phyloP scores from a whole-genome alignment of 2,113 vertebrate genomes.

The Dasyornis broadbenti region DNA sequence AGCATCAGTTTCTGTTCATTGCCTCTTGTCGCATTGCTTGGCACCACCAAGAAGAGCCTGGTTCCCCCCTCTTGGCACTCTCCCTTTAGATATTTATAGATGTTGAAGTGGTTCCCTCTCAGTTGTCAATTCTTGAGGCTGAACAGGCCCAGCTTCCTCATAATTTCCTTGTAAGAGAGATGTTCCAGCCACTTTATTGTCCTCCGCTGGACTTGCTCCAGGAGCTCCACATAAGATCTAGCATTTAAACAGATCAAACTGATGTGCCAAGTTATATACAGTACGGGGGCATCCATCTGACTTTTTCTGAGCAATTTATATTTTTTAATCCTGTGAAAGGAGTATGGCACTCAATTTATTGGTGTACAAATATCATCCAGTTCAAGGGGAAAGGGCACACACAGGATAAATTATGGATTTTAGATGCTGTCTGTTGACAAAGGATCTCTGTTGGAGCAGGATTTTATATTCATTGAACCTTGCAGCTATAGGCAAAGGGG shows the following conservation, averaged over 20 bases:
- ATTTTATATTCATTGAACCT: background rate
- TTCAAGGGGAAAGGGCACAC: background rate
- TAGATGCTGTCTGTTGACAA: background rate
- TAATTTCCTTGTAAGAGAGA: background rate
- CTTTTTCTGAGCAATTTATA: background rate
- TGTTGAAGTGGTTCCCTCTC: background rate
- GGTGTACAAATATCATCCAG: background rate
- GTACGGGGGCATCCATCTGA: background rate
- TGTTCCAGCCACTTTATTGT: background rate
- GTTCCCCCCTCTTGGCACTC: background rate
- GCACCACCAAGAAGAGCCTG: background rate
- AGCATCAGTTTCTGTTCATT: background rate
- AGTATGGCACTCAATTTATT: background rate
- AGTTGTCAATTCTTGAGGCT: background rate
- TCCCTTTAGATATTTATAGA: background rate
- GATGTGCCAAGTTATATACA: background rate
- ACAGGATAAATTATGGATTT: background rate
- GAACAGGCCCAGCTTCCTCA: background rate
- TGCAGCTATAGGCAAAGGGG: background rate
- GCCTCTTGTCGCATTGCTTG: background rate
- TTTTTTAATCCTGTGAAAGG: background rate
- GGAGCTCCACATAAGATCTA: background rate
- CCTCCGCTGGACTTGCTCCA: background rate
- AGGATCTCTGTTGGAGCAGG: background rate
- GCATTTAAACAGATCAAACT: background rate